Base-by-base conservation (phyloP, 2,113 vertebrate species). In the Phalacrocorax brasilianus region DNA sequence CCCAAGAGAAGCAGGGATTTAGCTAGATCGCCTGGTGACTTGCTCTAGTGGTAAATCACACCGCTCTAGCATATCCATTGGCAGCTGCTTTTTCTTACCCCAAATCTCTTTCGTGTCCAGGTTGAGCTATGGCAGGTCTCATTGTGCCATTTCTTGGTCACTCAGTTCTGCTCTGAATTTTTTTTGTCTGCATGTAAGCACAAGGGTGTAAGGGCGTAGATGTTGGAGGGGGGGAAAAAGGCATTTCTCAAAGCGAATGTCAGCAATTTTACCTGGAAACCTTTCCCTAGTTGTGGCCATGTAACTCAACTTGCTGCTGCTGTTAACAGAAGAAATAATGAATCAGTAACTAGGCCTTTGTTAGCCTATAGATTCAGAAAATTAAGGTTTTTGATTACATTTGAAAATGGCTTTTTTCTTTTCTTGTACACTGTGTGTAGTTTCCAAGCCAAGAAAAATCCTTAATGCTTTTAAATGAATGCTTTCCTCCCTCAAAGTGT, bases 201-300 rank as follows among this genome's bases (percentile, higher is more conserved):
- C 4, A 3, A 30, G 53, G 14, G 2, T 66, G 21, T 47, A 40
- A 33, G 53, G 14, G 2, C 62, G 21, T 47, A 40, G 33, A 8
- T 2, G 0, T 3, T 15, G 53, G 7, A 12, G 26, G 10, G 5
- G 5, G 2, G 1, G 12, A 2, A 5, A 6, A 21, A 14, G 23
- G 74, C 0, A 4, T 67, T 74, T 75, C 55, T 56, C 5, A 45
- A 22, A 52, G 33, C 8, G 11, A 1, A 1, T 5, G 24, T 56
- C 40, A 62, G 70, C 56, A 45, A 2, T 70, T 93, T 32, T n/a
- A 17, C 24, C 53, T 70, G 13, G 77, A 21, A 53, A 62, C 23
- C 50, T 80, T 52, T 53, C 42, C 20, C 2, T 45, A 12, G 6
- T 9, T 70, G 42, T 79, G 81, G 50, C 67, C 55, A 65, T 40